Conservation (phyloP, 2,888 invertebrate genomes). For the Cryptus armator region DNA sequence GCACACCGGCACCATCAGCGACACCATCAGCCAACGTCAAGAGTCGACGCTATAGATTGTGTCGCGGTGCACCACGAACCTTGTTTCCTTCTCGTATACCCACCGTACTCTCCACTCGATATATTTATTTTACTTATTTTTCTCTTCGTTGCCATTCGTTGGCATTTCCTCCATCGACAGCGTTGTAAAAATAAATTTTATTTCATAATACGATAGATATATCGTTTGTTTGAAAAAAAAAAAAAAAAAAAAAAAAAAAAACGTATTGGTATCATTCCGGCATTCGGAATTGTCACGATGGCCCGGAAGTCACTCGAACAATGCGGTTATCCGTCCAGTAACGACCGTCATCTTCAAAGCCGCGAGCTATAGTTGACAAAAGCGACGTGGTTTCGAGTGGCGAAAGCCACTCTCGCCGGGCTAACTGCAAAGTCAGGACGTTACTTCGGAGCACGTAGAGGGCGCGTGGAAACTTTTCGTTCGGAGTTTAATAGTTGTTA, state of each 20-base stretch:
- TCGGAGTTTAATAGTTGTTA: conserved; percentile 72
- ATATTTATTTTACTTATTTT: not conserved
- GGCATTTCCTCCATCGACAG: not conserved
- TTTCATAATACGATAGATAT: no score
- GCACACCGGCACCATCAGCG: conserved; percentile 10
- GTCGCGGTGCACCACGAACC: not conserved
- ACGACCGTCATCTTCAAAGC: not conserved
- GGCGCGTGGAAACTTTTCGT: conserved; percentile 60
- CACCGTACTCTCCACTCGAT: conserved; percentile 36
- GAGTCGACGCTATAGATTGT: not conserved
- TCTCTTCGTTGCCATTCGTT: not conserved
- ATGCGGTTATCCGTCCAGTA: not conserved
- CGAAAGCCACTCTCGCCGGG: not conserved
- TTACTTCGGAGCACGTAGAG: conserved; percentile 40
- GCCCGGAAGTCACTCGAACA: not conserved
- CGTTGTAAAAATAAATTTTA: no score
- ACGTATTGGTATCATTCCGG: no score
- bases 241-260: no score
- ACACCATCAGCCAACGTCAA: conserved; percentile 17
- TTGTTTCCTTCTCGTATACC: not conserved
- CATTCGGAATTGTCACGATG: no score
- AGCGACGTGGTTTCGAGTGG: conserved; percentile 3
- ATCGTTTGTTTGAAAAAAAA: no score
- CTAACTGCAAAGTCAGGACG: not conserved
- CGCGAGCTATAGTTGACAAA: not conserved